Evolutionary conservation across 2,888 invertebrate species (phyloP).

Genomic region (Andrena trimmerana): DNA sequence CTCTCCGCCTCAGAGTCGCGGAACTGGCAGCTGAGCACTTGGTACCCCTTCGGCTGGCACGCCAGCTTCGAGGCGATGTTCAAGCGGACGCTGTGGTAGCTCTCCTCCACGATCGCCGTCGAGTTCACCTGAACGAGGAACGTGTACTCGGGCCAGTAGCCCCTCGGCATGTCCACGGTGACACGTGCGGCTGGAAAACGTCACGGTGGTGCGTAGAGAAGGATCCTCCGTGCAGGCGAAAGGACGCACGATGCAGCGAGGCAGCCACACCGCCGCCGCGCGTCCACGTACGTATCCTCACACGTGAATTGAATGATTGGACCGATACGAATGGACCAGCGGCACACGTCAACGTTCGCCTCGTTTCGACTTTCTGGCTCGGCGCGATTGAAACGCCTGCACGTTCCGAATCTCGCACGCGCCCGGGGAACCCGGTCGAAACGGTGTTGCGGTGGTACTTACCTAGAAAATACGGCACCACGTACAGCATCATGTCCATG

Average conservation of each 20-base stretch:
- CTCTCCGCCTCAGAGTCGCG: conserved; percentile 73
- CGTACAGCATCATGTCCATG: conserved; percentile 61
- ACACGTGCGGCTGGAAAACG: conserved; percentile 60
- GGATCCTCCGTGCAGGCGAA: neutral
- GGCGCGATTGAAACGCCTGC: neutral
- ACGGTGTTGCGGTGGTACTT: conserved; percentile 19
- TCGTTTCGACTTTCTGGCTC: neutral
- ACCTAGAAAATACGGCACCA: conserved; percentile 69
- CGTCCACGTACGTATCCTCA: neutral
- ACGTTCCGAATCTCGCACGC: neutral
- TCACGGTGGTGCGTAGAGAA: neutral
- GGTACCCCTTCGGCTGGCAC: conserved; percentile 63
- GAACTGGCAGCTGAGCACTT: conserved; percentile 63
- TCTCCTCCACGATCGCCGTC: conserved; percentile 72
- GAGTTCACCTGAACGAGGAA: conserved; percentile 75
- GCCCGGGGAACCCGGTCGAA: neutral
- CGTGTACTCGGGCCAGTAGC: conserved; percentile 74
- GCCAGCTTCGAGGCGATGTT: conserved; percentile 70
- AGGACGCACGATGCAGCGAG: neutral
- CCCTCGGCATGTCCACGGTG: conserved; percentile 71
- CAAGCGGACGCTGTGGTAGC: conserved; percentile 46
- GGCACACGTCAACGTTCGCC: neutral
- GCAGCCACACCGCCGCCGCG: neutral
- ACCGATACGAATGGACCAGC: conserved; percentile 36
- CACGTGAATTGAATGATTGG: conserved; percentile 54